Conservation (phyloP, 1,140 invertebrate species). For the Neelides sp. region DNA sequence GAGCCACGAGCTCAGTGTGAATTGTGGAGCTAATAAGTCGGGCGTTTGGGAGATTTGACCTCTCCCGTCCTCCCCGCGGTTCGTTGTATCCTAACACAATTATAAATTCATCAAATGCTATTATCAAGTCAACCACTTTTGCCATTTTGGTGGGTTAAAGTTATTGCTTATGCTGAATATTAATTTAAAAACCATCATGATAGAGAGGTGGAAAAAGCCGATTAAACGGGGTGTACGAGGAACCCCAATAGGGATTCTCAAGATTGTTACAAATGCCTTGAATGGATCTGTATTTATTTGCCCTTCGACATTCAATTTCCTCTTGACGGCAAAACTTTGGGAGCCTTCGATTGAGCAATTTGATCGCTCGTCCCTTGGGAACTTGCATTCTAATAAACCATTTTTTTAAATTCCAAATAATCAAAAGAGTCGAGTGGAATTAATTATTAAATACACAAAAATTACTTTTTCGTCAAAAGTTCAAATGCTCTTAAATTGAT, state of each 20-base stretch:
- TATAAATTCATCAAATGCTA: too few relatives aligned
- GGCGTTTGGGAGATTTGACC: constrained; percentile 55
- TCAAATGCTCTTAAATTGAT: constrained; percentile 5
- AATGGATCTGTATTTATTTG: constrained; percentile 34
- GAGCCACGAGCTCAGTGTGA: constrained; percentile 77
- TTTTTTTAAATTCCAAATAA: background rate
- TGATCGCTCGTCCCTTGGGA: constrained; percentile 4
- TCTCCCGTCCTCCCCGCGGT: constrained; percentile 44
- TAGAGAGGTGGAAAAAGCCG: constrained; percentile 46
- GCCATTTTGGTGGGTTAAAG: too few relatives aligned
- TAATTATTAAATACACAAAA: background rate
- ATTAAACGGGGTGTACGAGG: constrained; percentile 44
- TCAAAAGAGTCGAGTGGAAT: background rate
- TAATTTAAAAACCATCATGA: constrained; percentile 53
- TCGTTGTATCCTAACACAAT: constrained; percentile 17
- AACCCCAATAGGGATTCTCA: constrained; percentile 43
- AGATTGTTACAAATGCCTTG: constrained; percentile 44
- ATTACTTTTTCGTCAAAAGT: constrained; percentile 1
- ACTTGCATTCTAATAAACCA: background rate
- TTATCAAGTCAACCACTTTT: too few relatives aligned
- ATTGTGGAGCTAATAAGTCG: constrained; percentile 71
- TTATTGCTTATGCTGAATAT: too few relatives aligned
- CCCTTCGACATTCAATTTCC: background rate
- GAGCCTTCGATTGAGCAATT: background rate
- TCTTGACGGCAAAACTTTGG: background rate